Base-by-base conservation (phyloP, 2,797 vertebrate species). In the Propithecus deckenii region DNA sequence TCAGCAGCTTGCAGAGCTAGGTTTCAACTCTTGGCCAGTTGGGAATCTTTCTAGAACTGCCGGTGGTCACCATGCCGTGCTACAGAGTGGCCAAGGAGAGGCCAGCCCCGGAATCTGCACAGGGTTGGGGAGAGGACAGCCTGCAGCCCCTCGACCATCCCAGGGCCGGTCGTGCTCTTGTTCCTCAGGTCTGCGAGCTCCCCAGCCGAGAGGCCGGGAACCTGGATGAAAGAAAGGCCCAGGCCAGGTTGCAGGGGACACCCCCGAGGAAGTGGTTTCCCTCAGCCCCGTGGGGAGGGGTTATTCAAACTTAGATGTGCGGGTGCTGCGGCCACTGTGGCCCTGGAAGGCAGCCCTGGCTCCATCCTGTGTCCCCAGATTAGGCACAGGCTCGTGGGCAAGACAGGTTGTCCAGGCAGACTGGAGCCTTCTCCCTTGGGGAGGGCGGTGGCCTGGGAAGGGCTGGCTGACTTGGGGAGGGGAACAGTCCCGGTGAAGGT, bases 141-240 rank as follows among this genome's bases (percentile, higher is more conserved):
- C 46, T 4, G 1, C 6, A 3, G 84, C 23, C 74, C 6, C 48
- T 3, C 0, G 0, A 0, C 55, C 20, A 0, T 23, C 43, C 46
- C 0, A 4, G 35, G 85, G 30, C 11, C 89, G 1, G 11, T 22
- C 6, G 0, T 1, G 0, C 10, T 59, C 35, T 55, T 12, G 9
- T 30, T 46, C 25, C 55, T 61, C 10, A 8, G 63, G 50, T 65
- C 86, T 6, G 14, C 15, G 46, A 14, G 63, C 69, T 32, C 41
- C 20, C 52, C 3, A 25, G 90, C 90, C 15, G 0, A n/a, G 1
- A 1, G n/a, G 17, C 78, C 50, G 0, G 50, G 78, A 10, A 43
- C 48, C 87, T 13, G 32, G 55, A 9, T 0, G 22, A 30, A 46
- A 72, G 22, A 30, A 46, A 72, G 48, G 35, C 84, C 35, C 59